These are phyloP conservation scores for Scelioninae gen. 2 DNA, from an alignment of 2,888 invertebrate genomes.

Conservation along the genomic window DNA sequence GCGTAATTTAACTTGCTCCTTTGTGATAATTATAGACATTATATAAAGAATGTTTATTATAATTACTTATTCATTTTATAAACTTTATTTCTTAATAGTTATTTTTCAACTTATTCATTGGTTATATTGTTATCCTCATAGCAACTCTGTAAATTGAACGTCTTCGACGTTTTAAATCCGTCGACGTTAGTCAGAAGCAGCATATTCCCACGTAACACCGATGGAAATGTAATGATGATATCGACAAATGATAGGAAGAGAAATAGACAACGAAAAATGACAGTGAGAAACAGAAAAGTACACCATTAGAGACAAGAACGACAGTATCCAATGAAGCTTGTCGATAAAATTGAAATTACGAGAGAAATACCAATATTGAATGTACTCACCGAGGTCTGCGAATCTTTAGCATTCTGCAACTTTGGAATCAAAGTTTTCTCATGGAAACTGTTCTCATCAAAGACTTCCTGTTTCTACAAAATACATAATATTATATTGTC, in stretches of 20 bases:
- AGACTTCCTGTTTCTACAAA: constrained; percentile 14
- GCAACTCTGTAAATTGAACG: constrained; percentile 22
- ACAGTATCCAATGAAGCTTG: constrained; percentile 27
- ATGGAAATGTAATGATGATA: constrained; percentile 29
- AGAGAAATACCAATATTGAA: constrained; percentile 8
- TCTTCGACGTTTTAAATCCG: constrained; percentile 17
- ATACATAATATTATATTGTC: background rate
- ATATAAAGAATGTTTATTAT: too few relatives aligned
- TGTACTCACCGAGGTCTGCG: constrained; percentile 33
- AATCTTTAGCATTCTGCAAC: constrained; percentile 5
- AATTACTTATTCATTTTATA: too few relatives aligned
- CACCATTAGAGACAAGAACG: constrained; percentile 29
- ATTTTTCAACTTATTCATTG: too few relatives aligned
- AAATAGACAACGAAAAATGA: constrained; percentile 33
- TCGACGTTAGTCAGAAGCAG: constrained; percentile 25
- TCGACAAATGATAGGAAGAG: constrained; percentile 32
- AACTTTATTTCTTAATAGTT: too few relatives aligned
- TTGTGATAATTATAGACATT: too few relatives aligned
- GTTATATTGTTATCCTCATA: constrained; percentile 29
- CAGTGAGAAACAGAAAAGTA: constrained; percentile 25
- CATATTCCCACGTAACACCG: constrained; percentile 22
- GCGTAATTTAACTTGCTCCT: too few relatives aligned
- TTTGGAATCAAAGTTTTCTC: constrained; percentile 49
- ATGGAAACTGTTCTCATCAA: constrained; percentile 17
- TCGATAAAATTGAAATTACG: constrained; percentile 10